Evolutionary conservation across 2,888 invertebrate species (phyloP), one percentile per base, ranked within the genome.

Genomic region (Lottia scabra): DNA sequence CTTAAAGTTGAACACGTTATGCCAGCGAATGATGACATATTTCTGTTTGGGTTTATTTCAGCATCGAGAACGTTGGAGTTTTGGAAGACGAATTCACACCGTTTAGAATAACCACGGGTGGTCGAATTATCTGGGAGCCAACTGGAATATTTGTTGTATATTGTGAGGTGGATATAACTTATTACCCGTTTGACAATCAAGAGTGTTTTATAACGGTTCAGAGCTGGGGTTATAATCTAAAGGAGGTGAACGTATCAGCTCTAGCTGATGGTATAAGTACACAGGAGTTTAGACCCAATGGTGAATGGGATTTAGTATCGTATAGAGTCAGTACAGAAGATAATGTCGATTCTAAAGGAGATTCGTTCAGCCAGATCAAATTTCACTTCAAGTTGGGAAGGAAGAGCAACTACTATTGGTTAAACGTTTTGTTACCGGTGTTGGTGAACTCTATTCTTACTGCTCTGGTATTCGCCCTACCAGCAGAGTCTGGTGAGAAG

Each of bases 141-240:
- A 77, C 78, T 0, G 77, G 75, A 13, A 76, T 76, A 15, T 62
- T 76, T n/a, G 44, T 45, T 38, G 72, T 72, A n/a, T 64, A 74
- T 48, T 78, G 77, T 62, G 73, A 75, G 19, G 75, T 78, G 65
- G 74, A 72, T 63, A 72, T 74, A 67, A 76, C 76, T n/a, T 77
- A 74, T 68, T 77, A 78, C 75, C 78, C 78, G 26, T 80, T 78
- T 68, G 80, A 78, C 65, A 71, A 70, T 2, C 77, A 78, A 69
- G 38, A 44, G 15, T 75, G 73, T 16, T 63, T 70, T 13, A 64
- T 77, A 13, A 73, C 73, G 8, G 63, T 75, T 5, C 73, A 71
- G 44, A 70, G 69, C n/a, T 72, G 73, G 71, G 73, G 66, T 10
- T 73, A 77, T 44, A 73, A 71, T 13, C 15, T 69, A 56, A 63